Evolutionary conservation across 2,113 vertebrate species (phyloP).

Genomic region (Probosciger aterrimus): DNA sequence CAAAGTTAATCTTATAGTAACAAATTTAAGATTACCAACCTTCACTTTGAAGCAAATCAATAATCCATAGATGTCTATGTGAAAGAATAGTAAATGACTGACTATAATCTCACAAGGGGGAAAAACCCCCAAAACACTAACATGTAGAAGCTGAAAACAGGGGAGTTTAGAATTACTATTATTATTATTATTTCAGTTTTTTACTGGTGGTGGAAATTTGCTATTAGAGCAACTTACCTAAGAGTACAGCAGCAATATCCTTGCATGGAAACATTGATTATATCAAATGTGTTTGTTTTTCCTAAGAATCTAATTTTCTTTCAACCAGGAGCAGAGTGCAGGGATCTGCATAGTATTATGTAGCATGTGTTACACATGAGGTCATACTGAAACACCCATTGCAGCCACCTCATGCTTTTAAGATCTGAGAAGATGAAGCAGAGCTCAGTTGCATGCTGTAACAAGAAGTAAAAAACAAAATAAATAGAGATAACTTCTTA

Average conservation of each 20-base stretch:
- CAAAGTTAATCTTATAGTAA: neutral
- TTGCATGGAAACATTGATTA: neutral
- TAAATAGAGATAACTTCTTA: neutral
- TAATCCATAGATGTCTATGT: neutral
- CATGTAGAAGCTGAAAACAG: neutral
- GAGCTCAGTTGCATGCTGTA: neutral
- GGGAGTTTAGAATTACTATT: neutral
- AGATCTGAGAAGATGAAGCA: neutral
- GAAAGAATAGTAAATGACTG: neutral
- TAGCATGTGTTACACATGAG: neutral
- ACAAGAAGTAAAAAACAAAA: neutral
- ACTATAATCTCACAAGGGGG: neutral
- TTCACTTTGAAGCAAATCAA: neutral
- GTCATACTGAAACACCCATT: neutral
- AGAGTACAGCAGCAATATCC: neutral
- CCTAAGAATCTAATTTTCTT: neutral
- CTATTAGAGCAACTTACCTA: neutral
- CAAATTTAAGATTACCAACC: neutral
- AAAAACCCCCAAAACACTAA: rapidly evolving
- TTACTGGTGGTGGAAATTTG: neutral
- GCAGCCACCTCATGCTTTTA: neutral
- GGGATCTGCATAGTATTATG: neutral
- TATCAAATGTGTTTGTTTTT: neutral
- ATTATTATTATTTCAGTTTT: neutral
- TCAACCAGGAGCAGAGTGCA: neutral